A percentile compares a stretch with the other conserved stretches of the same genome.
Evolutionary conservation across 2,888 invertebrate species (phyloP).

Genomic region (Hetaerina titia): DNA sequence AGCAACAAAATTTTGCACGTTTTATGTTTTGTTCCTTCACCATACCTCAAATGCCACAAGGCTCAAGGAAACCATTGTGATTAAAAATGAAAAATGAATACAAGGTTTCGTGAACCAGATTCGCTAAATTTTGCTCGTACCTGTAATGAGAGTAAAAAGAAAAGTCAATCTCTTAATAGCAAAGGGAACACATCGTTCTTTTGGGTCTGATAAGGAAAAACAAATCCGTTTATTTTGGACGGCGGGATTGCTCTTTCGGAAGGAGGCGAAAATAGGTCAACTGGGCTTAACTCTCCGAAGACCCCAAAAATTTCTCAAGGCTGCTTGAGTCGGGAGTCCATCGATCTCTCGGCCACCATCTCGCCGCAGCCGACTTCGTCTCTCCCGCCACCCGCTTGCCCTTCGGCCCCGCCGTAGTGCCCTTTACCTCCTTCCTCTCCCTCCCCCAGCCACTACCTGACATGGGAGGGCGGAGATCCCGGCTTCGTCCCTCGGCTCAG

Average conservation of each 20-base stretch:
- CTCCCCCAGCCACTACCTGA: not conserved
- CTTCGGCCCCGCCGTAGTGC: not conserved
- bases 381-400: not conserved
- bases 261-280: constrained; percentile 13
- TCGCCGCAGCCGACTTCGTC: not conserved
- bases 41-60: no score
- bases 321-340: not conserved
- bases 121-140: no score
- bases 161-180: not conserved
- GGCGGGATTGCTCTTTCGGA: not conserved
- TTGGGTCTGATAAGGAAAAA: not conserved
- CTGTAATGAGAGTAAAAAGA: not conserved
- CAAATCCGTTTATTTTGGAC: not conserved
- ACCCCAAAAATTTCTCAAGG: not conserved
- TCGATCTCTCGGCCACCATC: not conserved
- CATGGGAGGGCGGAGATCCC: not conserved
- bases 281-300: not conserved
- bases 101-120: no score
- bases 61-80: no score
- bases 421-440: not conserved
- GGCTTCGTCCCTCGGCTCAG: not conserved
- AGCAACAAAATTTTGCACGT: no score
- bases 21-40: no score
- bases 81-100: no score
- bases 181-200: not conserved